Percentiles rank a stretch among this genome's conserved stretches.
These are phyloP conservation scores for Ditula angustiorana DNA, from an alignment of 2,888 invertebrate genomes.

Conservation along the genomic window DNA sequence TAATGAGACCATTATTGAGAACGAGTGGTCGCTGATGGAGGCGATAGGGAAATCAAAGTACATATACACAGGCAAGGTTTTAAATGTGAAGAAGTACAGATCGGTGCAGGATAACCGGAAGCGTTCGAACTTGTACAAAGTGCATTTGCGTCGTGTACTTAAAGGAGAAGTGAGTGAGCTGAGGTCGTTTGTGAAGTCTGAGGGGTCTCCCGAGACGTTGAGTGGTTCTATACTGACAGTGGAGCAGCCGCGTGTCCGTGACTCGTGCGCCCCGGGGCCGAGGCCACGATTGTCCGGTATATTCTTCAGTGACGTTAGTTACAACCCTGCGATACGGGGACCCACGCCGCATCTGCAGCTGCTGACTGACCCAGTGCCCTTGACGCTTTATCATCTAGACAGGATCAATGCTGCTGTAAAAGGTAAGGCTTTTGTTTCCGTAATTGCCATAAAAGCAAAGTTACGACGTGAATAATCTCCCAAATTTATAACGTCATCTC, in stretches of 20 bases:
- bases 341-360: constrained; percentile 67
- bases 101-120: constrained; percentile 60
- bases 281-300: constrained; percentile 79
- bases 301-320: constrained; percentile 72
- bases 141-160: constrained; percentile 76
- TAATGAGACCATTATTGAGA: constrained; percentile 81
- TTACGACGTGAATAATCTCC: background rate
- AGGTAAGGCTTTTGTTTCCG: constrained; percentile 63
- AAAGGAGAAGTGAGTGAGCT: constrained; percentile 77
- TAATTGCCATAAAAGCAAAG: background rate
- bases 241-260: constrained; percentile 67
- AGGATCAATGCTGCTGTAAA: constrained; percentile 83
- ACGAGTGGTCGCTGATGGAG: constrained; percentile 81
- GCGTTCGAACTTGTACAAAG: constrained; percentile 76
- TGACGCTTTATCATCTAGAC: constrained; percentile 82
- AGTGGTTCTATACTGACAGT: constrained; percentile 74
- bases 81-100: constrained; percentile 75
- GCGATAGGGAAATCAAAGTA: constrained; percentile 81
- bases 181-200: constrained; percentile 68
- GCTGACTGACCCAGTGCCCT: constrained; percentile 80
- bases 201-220: constrained; percentile 63
- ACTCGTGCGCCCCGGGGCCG: constrained; percentile 75
- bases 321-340: constrained; percentile 60
- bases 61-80: constrained; percentile 82
- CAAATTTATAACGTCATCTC: constrained; percentile 7